Base-by-base conservation (phyloP, 2,888 invertebrate genomes). In the Drosophila rubida region DNA sequence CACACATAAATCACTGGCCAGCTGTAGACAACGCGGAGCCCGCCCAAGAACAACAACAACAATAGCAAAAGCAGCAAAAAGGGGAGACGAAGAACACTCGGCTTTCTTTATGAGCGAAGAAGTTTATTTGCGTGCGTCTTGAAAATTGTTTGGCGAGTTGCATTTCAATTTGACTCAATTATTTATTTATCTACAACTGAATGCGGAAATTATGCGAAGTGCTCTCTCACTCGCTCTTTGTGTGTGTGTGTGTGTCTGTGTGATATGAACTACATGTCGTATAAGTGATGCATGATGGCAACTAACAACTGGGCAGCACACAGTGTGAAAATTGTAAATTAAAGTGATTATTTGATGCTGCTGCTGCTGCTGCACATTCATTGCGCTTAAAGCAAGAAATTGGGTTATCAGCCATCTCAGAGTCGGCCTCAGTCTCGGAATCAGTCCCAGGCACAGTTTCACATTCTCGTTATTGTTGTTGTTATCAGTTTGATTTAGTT, bases 101-200 rank as follows among this genome's bases (percentile, higher is more conserved):
- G 45, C 75, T 62, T 74, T 65, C 75, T 68, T 79, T 66, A 62
- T 57, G 66, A 35, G 37, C 46, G 75, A 87, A 87, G 75, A 87
- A 87, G 86, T 87, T 82, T 82, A 82, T 87, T 82, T 87, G 88
- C 88, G 88, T 88, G 82, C 76, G 65, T 65, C 70, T 70, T 57
- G 75, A 69, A 73, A 88, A 85, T 87, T 88, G 84, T 85, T 85
- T 88, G 81, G 84, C 84, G 88, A 84, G 84, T 73, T 84, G 84
- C 84, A 88, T 85, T 85, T 85, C 87, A 85, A 85, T 85, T 85
- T 85, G 84, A 85, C 84, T 85, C 89, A 85, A 88, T 85, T 85
- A 85, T 85, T 85, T 85, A 85, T 85, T 85, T 85, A 85, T 85
- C 84, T 88, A 66, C 88, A 86, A 80, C 71, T 88, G 89, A 88